Evolutionary conservation across 2,113 vertebrate genomes (phyloP).

Genomic region (Cephalopterus ornatus): DNA sequence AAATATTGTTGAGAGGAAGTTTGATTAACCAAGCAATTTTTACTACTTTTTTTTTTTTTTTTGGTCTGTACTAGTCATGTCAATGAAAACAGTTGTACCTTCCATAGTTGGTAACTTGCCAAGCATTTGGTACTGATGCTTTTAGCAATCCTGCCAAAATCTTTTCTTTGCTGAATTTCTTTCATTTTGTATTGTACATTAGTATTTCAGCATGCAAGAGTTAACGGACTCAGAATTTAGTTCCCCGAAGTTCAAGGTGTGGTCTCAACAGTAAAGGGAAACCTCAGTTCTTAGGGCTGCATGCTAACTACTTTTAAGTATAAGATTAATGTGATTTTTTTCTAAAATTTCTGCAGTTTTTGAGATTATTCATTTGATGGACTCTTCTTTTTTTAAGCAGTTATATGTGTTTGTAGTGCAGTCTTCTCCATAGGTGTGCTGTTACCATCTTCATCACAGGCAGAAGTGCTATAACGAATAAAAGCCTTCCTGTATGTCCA

Average conservation of each 20-base stretch:
- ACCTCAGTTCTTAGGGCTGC: not conserved
- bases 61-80: not conserved
- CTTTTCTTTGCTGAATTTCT: not conserved
- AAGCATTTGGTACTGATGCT: not conserved
- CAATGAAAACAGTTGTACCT: not conserved
- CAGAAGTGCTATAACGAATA: not conserved
- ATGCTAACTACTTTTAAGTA: not conserved
- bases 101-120: not conserved
- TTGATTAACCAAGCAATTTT: not conserved
- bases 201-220: not conserved
- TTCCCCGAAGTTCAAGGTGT: not conserved
- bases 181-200: not conserved
- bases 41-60: not conserved
- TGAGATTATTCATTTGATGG: not conserved
- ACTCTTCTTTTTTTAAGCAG: not conserved
- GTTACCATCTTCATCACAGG: not conserved
- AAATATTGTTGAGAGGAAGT: not conserved
- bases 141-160: not conserved
- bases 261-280: not conserved
- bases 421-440: not conserved
- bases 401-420: not conserved
- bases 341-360: not conserved
- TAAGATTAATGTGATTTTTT: not conserved
- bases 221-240: not conserved
- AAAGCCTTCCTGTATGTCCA: not conserved